Evolutionary conservation across 2,113 vertebrate genomes (phyloP).

Genomic region (Agapornis roseicollis): DNA sequence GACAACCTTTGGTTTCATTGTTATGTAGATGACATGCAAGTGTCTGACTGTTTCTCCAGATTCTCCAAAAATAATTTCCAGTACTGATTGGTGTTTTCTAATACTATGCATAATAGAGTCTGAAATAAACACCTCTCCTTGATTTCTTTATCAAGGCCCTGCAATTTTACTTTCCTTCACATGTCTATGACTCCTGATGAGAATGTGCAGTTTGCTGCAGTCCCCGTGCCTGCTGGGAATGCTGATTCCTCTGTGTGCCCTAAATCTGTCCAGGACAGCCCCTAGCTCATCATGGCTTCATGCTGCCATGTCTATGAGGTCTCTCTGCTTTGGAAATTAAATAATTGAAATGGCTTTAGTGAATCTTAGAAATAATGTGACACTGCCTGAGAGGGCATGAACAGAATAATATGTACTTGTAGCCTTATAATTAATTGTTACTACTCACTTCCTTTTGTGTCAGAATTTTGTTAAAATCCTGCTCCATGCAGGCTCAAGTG

Average conservation of each 20-base stretch:
- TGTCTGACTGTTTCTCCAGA: background rate
- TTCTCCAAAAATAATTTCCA: background rate
- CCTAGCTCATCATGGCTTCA: background rate
- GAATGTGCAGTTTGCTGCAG: accelerated
- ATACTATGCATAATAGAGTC: background rate
- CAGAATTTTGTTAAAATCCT: background rate
- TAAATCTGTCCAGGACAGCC: background rate
- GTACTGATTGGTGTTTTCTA: slow-evolving; percentile 5
- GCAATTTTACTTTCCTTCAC: background rate
- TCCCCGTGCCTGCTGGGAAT: accelerated
- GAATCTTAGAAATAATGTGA: background rate
- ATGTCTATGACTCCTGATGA: background rate
- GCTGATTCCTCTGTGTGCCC: accelerated
- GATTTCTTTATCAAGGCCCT: background rate
- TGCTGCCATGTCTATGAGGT: background rate
- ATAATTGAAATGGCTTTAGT: background rate
- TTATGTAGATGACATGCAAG: background rate
- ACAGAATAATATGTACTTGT: background rate
- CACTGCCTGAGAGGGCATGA: background rate
- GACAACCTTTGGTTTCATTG: background rate
- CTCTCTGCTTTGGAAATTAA: background rate
- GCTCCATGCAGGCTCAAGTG: background rate
- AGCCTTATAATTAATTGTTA: background rate
- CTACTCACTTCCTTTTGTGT: accelerated
- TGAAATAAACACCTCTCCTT: background rate